Evolutionary conservation across 2,888 invertebrate species (phyloP).

Genomic region (Napeogenes sylphis): DNA sequence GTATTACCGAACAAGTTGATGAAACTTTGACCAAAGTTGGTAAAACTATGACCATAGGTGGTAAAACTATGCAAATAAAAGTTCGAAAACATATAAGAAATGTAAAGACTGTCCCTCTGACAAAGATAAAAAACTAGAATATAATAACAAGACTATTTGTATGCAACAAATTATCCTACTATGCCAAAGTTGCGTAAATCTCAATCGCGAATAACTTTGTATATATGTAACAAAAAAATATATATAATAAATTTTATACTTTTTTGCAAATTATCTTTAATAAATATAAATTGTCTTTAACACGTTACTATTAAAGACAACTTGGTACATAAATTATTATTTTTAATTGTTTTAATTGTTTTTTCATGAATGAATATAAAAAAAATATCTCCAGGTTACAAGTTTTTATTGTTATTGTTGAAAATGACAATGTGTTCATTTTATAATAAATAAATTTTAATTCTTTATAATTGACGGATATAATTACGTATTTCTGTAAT

Average conservation of each 20-base stretch:
- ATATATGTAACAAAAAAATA: background rate
- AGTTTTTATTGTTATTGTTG: slow-evolving; percentile 9
- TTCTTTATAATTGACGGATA: too few species aligned
- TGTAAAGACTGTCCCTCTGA: slow-evolving; percentile 22
- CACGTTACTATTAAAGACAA: slow-evolving; percentile 13
- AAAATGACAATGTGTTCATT: slow-evolving; percentile 4
- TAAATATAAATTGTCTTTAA: slow-evolving; percentile 15
- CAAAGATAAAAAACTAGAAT: slow-evolving; percentile 23
- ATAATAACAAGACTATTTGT: slow-evolving; percentile 26
- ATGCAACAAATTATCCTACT: slow-evolving; percentile 22
- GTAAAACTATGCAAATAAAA: slow-evolving; percentile 13
- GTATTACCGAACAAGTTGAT: slow-evolving; percentile 22
- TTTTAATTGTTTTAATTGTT: too few species aligned
- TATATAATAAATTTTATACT: too few species aligned
- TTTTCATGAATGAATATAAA: slow-evolving; percentile 10
- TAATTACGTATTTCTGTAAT: slow-evolving; percentile 13
- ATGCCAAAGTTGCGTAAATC: slow-evolving; percentile 24
- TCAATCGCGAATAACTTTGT: slow-evolving; percentile 27
- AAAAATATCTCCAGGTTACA: slow-evolving; percentile 11
- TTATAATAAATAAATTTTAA: too few species aligned
- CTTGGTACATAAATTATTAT: slow-evolving; percentile 9
- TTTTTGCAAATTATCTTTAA: slow-evolving; percentile 14
- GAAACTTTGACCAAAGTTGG: slow-evolving; percentile 10
- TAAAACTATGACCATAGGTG: too few species aligned
- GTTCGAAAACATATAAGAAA: slow-evolving; percentile 17